Evolutionary conservation across 2,797 vertebrate species (phyloP).

Genomic region (Odontamblyopus lacepedii): DNA sequence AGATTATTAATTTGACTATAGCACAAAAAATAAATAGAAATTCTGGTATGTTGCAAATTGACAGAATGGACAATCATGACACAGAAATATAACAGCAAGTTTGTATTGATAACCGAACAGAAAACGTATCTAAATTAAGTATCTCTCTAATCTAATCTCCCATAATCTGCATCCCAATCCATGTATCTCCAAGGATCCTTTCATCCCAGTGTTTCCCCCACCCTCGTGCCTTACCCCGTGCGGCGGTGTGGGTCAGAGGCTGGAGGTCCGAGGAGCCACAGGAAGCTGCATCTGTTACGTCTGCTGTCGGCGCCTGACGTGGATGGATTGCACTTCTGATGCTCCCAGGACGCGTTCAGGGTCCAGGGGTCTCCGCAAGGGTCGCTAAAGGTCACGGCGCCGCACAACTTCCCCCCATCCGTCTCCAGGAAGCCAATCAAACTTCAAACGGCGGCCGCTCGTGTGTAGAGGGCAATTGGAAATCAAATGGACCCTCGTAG

Average conservation of each 20-base stretch:
- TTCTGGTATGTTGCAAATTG: too few species aligned
- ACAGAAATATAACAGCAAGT: too few species aligned
- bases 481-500: slow-evolving; percentile 35
- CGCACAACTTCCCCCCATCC: slow-evolving; percentile 44
- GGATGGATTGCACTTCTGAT: slow-evolving; percentile 76
- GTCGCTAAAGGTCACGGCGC: slow-evolving; percentile 58
- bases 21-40: too few species aligned
- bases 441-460: slow-evolving; percentile 59
- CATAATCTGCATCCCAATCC: background rate
- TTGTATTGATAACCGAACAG: too few species aligned
- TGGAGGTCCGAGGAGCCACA: slow-evolving; percentile 44
- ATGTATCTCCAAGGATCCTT: background rate
- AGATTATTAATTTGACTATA: too few species aligned
- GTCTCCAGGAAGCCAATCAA: slow-evolving; percentile 66
- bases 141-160: too few species aligned
- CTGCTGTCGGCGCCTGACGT: slow-evolving; percentile 70
- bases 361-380: slow-evolving; percentile 61
- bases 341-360: slow-evolving; percentile 41
- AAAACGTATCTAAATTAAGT: too few species aligned
- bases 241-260: slow-evolving; percentile 44
- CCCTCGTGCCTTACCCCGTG: background rate
- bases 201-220: background rate
- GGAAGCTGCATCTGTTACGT: slow-evolving; percentile 81
- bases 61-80: too few species aligned
- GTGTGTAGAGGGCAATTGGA: slow-evolving; percentile 54